Conservation (phyloP, 2,113 vertebrate species). For the Onychorhynchus coronatus region DNA sequence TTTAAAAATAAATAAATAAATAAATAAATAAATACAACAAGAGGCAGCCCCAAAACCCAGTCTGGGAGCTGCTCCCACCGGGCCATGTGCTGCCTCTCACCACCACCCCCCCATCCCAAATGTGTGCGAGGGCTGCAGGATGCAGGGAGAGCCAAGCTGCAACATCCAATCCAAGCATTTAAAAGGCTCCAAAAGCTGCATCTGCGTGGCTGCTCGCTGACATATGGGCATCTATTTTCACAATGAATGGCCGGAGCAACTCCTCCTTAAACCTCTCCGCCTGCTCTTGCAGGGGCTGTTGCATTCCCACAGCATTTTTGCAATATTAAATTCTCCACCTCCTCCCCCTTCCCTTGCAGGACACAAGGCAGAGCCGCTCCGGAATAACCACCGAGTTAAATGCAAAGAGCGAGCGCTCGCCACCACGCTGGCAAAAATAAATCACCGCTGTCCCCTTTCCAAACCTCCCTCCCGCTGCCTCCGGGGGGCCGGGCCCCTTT, state of each 20-base stretch:
- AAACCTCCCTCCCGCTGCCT: not conserved
- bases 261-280: constrained; percentile 33
- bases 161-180: not conserved
- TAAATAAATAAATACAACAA: not conserved
- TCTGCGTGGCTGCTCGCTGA: not conserved
- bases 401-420: not conserved
- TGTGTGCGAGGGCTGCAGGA: not conserved
- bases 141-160: not conserved
- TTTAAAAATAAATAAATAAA: not conserved
- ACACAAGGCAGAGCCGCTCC: constrained; percentile 18
- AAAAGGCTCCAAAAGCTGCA: not conserved
- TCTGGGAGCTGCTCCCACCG: not conserved
- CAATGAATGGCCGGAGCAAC: constrained; percentile 10
- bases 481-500: not conserved
- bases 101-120: not conserved
- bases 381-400: not conserved
- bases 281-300: constrained; percentile 9
- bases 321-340: constrained; percentile 32
- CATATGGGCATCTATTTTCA: not conserved
- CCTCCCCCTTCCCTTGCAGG: not conserved
- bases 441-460: not conserved
- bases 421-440: not conserved
- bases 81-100: not conserved
- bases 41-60: not conserved
- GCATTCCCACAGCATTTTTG: constrained; percentile 48